Percentiles rank a stretch among this genome's conserved stretches.
These are phyloP conservation scores for Paratrypauchen microcephalus DNA, from an alignment of 2,797 vertebrate species.

Conservation along the genomic window DNA sequence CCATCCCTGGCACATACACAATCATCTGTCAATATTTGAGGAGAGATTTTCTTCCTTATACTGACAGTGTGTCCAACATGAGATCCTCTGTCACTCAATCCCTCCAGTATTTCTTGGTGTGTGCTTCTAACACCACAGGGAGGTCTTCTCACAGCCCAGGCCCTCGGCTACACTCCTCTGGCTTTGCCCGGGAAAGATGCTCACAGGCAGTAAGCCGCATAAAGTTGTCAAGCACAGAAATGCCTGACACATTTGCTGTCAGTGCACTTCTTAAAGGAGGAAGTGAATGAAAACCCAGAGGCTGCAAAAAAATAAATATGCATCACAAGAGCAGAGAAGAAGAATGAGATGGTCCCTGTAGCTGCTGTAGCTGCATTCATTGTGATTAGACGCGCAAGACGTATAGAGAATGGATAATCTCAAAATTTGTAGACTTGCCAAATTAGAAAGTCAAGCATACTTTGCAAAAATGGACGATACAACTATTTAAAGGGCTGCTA, in stretches of 20 bases:
- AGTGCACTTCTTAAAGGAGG: constrained; percentile 15
- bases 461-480: no score
- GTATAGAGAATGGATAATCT: background rate
- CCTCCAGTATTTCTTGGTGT: constrained; percentile 12
- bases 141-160: constrained; percentile 16
- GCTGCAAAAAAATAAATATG: constrained; percentile 9
- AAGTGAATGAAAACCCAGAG: constrained; percentile 4
- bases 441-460: no score
- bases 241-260: constrained; percentile 18
- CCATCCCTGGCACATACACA: background rate
- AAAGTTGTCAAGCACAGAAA: constrained; percentile 25
- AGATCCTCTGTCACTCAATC: constrained; percentile 43
- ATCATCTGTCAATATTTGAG: background rate
- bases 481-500: no score
- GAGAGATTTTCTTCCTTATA: background rate
- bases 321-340: background rate
- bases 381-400: background rate
- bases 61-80: constrained; percentile 21
- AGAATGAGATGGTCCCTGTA: background rate
- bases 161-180: constrained; percentile 25
- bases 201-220: constrained; percentile 20
- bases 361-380: background rate
- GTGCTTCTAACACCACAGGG: constrained; percentile 17
- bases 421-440: no score
- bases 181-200: constrained; percentile 15